A percentile compares a stretch with the other conserved stretches of the same genome.
phyloP scores from a whole-genome alignment of 1,140 invertebrate species.

The Magallana gigas region DNA sequence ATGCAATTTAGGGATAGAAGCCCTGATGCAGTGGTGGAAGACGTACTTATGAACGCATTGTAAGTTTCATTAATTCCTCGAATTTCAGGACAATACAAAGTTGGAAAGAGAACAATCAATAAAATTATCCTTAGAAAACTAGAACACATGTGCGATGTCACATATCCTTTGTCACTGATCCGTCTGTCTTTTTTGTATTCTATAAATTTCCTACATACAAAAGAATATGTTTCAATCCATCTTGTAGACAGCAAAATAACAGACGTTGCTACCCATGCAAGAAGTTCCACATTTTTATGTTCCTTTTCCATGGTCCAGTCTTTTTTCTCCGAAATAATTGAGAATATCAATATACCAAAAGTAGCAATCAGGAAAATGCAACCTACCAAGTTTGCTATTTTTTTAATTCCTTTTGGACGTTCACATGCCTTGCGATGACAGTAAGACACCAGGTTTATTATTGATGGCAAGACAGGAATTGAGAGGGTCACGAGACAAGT shows the following conservation, averaged over 20 bases:
- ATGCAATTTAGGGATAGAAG: not conserved
- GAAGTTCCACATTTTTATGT: not conserved
- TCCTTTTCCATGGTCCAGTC: not conserved
- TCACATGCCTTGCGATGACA: conserved; percentile 19
- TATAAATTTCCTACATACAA: not conserved
- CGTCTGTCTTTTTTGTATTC: not conserved
- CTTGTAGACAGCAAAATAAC: conserved; percentile 39
- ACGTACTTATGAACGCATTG: not conserved
- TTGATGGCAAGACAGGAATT: conserved; percentile 38
- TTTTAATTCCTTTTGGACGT: not conserved
- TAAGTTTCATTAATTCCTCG: not conserved
- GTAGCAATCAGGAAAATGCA: not conserved
- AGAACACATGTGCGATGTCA: conserved; percentile 15
- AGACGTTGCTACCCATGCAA: conserved; percentile 17
- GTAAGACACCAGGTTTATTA: conserved; percentile 45
- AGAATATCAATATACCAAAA: not conserved
- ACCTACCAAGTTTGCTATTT: not conserved
- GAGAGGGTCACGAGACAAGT: conserved; percentile 33
- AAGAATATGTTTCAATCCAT: conserved; percentile 49
- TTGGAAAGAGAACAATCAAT: conserved; percentile 39
- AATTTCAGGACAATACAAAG: conserved; percentile 11
- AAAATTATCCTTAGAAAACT: conserved; percentile 43
- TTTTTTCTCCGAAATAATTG: not conserved
- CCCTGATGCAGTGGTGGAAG: not conserved
- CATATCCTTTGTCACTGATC: not conserved